phyloP scores from a whole-genome alignment of 2,888 invertebrate species.

The Drosophila niveifrons region DNA sequence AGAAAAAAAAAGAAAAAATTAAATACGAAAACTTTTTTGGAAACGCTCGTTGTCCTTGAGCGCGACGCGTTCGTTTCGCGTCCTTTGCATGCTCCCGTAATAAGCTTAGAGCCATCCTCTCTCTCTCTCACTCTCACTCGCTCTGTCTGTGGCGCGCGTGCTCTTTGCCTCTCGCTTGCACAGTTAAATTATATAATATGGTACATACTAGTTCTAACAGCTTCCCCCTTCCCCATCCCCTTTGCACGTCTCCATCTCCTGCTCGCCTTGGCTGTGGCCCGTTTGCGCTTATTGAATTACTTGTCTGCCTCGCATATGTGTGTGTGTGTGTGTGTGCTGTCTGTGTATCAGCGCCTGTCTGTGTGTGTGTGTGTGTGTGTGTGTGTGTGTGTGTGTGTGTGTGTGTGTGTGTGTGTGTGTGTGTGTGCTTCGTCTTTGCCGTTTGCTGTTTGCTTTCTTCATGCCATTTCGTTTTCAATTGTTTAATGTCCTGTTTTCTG shows the following conservation, averaged over 20 bases:
- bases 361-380: constrained; percentile 27
- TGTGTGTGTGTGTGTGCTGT: constrained; percentile 20
- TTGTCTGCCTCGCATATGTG: constrained; percentile 31
- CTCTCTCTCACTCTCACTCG: background rate
- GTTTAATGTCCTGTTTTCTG: constrained; percentile 70
- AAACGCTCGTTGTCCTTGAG: constrained; percentile 59
- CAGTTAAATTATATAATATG: constrained; percentile 52
- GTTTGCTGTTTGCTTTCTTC: constrained; percentile 34
- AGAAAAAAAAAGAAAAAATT: background rate
- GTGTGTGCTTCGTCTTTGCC: constrained; percentile 29
- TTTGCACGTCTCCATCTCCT: background rate
- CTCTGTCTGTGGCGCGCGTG: background rate
- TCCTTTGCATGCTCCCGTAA: constrained; percentile 46
- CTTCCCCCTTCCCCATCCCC: constrained; percentile 15
- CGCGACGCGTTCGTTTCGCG: constrained; percentile 46
- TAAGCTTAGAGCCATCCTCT: constrained; percentile 45
- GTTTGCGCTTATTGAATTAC: constrained; percentile 59
- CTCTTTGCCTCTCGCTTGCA: constrained; percentile 4
- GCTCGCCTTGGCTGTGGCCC: constrained; percentile 24
- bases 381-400: constrained; percentile 19
- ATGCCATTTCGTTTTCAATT: constrained; percentile 57
- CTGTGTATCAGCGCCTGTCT: constrained; percentile 18
- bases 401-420: constrained; percentile 30
- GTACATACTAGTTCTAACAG: constrained; percentile 54
- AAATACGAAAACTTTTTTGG: constrained; percentile 5